phyloP scores from a whole-genome alignment of 2,113 vertebrate genomes.

The Aleadryas rufinucha region DNA sequence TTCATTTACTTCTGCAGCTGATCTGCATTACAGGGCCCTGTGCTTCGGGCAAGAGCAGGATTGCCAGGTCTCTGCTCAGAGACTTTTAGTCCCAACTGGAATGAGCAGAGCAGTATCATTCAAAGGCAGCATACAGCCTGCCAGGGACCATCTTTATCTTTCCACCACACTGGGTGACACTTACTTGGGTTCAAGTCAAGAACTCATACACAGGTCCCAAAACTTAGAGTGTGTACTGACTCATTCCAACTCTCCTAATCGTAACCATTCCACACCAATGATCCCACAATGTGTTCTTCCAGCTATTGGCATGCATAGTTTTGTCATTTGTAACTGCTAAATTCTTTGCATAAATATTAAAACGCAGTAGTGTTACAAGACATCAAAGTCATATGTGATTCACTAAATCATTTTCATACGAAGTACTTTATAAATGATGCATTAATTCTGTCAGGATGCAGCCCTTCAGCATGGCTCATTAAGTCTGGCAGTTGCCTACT shows the following conservation, averaged over 20 bases:
- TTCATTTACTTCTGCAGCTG: neutral
- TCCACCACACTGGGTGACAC: neutral
- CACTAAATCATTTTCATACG: neutral
- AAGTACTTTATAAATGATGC: constrained; percentile 36
- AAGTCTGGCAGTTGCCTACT: neutral
- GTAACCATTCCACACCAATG: neutral
- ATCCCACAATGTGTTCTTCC: neutral
- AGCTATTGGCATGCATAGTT: neutral
- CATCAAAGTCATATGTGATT: constrained; percentile 34
- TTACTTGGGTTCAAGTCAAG: neutral
- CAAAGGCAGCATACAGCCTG: neutral
- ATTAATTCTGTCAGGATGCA: constrained; percentile 4
- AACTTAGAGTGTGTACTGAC: neutral
- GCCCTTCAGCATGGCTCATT: neutral
- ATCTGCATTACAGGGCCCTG: neutral
- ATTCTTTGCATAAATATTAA: constrained; percentile 28
- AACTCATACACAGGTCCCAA: neutral
- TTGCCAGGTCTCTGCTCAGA: neutral
- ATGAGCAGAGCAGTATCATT: neutral
- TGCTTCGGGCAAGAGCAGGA: neutral
- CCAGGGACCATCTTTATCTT: neutral
- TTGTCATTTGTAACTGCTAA: constrained; percentile 11
- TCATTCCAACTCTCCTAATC: neutral
- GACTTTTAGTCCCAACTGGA: neutral
- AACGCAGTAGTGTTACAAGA: neutral